phyloP scores from a whole-genome alignment of 37 sponge, comb jelly and placozoan species.

The Amphimedon queenslandica region DNA sequence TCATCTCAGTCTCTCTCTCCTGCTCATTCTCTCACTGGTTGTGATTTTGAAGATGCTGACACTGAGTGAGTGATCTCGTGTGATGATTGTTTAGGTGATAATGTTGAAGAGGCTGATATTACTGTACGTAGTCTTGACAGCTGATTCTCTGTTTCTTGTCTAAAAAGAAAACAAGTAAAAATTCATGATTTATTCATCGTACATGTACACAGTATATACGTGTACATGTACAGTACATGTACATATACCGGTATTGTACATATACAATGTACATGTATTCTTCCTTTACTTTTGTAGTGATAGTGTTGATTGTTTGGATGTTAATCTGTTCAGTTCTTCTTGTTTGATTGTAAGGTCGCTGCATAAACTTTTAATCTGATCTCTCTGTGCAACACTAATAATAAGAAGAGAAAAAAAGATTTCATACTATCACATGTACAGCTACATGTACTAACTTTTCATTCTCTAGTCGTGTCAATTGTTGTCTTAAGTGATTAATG shows the following conservation, averaged over 20 bases:
- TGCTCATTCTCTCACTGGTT: too few relatives aligned
- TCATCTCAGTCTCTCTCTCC: too few relatives aligned
- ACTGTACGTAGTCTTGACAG: not conserved
- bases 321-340: constrained; percentile 36
- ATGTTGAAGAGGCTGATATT: not conserved
- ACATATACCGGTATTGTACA: too few relatives aligned
- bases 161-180: not conserved
- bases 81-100: not conserved
- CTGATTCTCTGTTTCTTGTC: not conserved
- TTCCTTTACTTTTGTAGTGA: constrained; percentile 67
- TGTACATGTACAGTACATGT: too few relatives aligned
- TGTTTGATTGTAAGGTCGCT: constrained; percentile 15
- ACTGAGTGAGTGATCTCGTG: too few relatives aligned
- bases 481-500: constrained; percentile 43
- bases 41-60: too few relatives aligned
- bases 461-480: constrained; percentile 46
- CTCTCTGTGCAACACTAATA: constrained; percentile 3
- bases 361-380: constrained; percentile 28
- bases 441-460: constrained; percentile 24
- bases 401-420: not conserved
- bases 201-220: too few relatives aligned
- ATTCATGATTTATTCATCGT: not conserved
- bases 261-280: not conserved
- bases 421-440: not conserved
- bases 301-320: constrained; percentile 37